Evolutionary conservation across 2,888 invertebrate genomes (phyloP), one percentile per base, ranked within the genome.

Genomic region (Ophion slaviceki): DNA sequence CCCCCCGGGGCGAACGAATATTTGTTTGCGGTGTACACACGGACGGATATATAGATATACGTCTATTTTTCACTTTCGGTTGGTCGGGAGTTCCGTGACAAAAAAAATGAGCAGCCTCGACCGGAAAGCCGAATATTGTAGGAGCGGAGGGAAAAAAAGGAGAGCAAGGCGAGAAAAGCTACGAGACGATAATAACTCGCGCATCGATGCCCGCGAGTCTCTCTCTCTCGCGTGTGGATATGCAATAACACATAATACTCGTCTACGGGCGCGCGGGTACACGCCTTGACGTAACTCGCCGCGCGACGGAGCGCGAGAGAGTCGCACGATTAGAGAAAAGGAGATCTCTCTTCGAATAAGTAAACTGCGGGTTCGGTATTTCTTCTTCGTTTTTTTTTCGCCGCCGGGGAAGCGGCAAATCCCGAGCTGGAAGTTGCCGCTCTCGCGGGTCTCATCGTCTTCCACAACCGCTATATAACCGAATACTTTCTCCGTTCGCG

Each of bases 401-500:
- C 70, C 70, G 17, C n/a, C n/a, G 28, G 10, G 59, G 59, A 59
- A 57, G 45, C 61, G 14, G 68, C 77, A 57, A 67, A 76, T 66
- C 59, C 68, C 62, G 32, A 62, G 79, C 78, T 79, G 62, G 61
- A 68, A 78, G 20, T 45, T 40, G 14, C 24, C 66, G n/a, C 53
- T 66, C 66, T 53, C 47, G 47, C 17, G 40, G 40, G 40, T 40
- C 68, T 68, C 70, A 53, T 53, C 36, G 17, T 17, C 14, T 14
- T 32, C 11, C 17, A 28, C 28, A 24, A 75, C 75, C 84, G 83
- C 85, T 74, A 24, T 53, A 76, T 86, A 85, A 45, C 68, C 80
- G 76, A 82, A 85, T 85, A 85, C 85, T 85, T 85, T 85, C 85
- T 82, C 83, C 80, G 61, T 81, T 62, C 81, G 68, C 70, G 47